Base-by-base conservation (phyloP, 2,888 invertebrate genomes). In the Neoitamus cyanurus region DNA sequence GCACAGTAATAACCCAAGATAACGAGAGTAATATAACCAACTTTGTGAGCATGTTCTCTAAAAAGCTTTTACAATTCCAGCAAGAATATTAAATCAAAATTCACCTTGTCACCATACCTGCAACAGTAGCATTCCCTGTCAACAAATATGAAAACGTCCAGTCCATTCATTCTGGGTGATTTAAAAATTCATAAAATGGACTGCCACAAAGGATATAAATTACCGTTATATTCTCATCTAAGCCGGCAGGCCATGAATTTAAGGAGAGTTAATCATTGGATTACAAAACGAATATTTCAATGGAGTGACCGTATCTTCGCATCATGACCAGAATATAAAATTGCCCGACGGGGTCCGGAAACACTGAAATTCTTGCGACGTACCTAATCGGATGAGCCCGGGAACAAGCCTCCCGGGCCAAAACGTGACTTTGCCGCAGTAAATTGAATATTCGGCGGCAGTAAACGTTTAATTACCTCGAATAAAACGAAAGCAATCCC, bases 401-500 rank as follows among this genome's bases (percentile, higher is more conserved):
- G 58, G 58, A 58, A 58, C 58, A 58, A 15, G 25, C 58, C 58
- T 58, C 58, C 58, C 9, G 20, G 58, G 20, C 15, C 9, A 58
- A 58, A 58, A 58, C 58, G 58, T 58, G 58, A 58, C 58, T 58
- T 9, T 58, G 25, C 58, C 25, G 25, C 7, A 58, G 58, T 25
- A 58, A 58, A 58, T 70, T 70, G 70, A 70, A 70, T 31, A 70
- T 70, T 70, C 31, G 30, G 70, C 34, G 20, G 36, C 36, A 31
- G 36, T 73, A 73, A 73, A 73, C 73, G 31, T 73, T 73, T 73
- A 73, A 73, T 73, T 73, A 73, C 34, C 73, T 36, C 31, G 11
- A 73, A 73, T 73, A 73, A 73, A 73, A 73, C 25, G 73, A 34
- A 73, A 73, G 36, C 36, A 73, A 73, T n/a, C 36, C 36, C 20